These are phyloP conservation scores for Plebejus argus DNA, from an alignment of 2,888 invertebrate species.

Conservation along the genomic window DNA sequence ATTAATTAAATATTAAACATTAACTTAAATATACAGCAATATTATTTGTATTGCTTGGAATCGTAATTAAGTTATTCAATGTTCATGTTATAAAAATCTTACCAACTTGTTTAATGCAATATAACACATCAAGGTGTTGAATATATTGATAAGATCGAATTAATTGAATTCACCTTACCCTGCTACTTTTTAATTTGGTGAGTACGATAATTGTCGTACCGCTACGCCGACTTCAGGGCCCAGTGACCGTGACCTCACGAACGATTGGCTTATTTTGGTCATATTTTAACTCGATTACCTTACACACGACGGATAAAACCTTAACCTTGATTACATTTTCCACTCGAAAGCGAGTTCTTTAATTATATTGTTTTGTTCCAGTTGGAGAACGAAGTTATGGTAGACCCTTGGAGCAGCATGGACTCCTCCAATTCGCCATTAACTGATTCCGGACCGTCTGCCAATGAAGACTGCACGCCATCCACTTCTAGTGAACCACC, in stretches of 20 bases:
- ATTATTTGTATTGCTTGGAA: too few species aligned
- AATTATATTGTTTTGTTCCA: conserved; percentile 59
- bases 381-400: conserved; percentile 81
- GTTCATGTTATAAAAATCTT: background rate
- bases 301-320: conserved; percentile 42
- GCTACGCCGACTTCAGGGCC: conserved; percentile 39
- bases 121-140: background rate
- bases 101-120: too few species aligned
- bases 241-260: conserved; percentile 61
- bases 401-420: conserved; percentile 80
- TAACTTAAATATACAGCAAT: too few species aligned
- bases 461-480: conserved; percentile 76
- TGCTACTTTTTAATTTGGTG: background rate
- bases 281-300: conserved; percentile 56
- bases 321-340: conserved; percentile 56
- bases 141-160: background rate
- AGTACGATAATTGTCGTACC: conserved; percentile 8
- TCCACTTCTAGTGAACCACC: conserved; percentile 70
- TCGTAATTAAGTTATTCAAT: background rate
- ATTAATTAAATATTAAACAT: too few species aligned
- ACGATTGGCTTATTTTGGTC: conserved; percentile 52
- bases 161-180: background rate
- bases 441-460: conserved; percentile 77
- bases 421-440: conserved; percentile 78
- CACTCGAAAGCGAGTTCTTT: conserved; percentile 48